Evolutionary conservation across 2,888 invertebrate genomes (phyloP), one percentile per base, ranked within the genome.

Genomic region (Leptarthrus brevirostris): DNA sequence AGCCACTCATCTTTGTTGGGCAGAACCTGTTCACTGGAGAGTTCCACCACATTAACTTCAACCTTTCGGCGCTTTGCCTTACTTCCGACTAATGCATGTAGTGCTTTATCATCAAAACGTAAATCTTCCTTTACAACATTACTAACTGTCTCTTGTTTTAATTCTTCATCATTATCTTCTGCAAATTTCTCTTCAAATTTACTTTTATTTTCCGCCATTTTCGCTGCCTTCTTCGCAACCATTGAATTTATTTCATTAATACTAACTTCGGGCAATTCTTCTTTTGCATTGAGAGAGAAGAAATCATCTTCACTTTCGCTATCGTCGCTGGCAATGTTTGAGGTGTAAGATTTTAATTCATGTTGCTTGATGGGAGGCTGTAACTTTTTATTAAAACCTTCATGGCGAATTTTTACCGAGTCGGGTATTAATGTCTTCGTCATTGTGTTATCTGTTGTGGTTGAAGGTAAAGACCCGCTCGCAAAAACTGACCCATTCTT

Each of bases 1-100:
- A 95, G 84, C 92, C 94, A 94, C 81, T 93, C 90, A 12, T 91
- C 89, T n/a, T 91, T 90, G 76, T 94, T 92, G 0, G 92, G 92
- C 77, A 94, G 85, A 0, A 95, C 91, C 80, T 94, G 92, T 77
- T 91, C 90, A 56, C 94, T 93, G 76, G 92, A 91, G 1, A 96
- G 91, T 80, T 96, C 94, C 14, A 96, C 92, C 72, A 96, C 88
- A 80, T 94, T 90, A 64, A 91, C 86, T 71, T 81, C 78, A 2
- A 80, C 76, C 75, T 87, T 89, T 1, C 89, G 82, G 10, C 87
- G 87, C 79, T 91, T 90, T 1, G 89, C 89, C 30, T 88, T 87
- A 18, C 89, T 84, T 0, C 94, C 94, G 77, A 92, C 90, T 10
- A 94, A 84, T 76, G 91, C 90, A 78, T 90, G 86, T 77, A 93